Evolutionary conservation across 2,113 vertebrate genomes (phyloP), one percentile per base, ranked within the genome.

Genomic region (Phoenicopterus ruber): DNA sequence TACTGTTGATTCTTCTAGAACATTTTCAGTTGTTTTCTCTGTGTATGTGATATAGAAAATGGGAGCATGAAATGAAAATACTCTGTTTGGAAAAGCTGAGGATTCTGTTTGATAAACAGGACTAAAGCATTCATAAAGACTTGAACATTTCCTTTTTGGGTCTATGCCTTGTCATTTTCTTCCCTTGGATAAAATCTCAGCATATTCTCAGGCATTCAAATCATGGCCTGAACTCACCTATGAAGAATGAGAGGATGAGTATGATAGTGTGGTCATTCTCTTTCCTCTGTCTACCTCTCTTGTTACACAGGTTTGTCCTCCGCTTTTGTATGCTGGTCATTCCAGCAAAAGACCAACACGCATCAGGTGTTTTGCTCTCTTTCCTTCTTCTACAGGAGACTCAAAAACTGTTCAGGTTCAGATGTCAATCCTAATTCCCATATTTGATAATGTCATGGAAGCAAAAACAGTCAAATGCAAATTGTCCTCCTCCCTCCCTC

Each of bases 71-170:
- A 91, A 97, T 93, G 58, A 90, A 94, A 92, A 86, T 80, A 36
- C 38, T 93, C 54, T 92, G 54, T 94, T 95, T 97, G 95, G 93
- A 90, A 95, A 91, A 94, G 58, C 71, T 93, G 82, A 93, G 86
- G 54, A n/a, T 94, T 90, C 62, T 74, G n/a, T 95, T 95, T 88
- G 87, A 88, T 91, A 97, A 97, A 96, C 91, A 96, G 74, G 42
- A 71, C 42, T 7, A 63, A 86, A 88, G 63, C 55, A 93, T 88
- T 96, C 12, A 1, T 70, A 82, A 82, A 89, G 86, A 44, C 62
- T 91, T 59, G 71, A 96, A 95, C 74, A 94, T 96, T 86, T 88
- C 95, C 95, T 95, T 97, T 97, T 97, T 94, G 96, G 82, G 96
- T 95, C 94, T 96, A 78, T 65, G 82, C 70, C 40, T 94, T 85